Percentiles rank a stretch among this genome's conserved stretches.
Conservation (phyloP, 2,797 vertebrate species). For the Synaphobranchus kaupii region DNA sequence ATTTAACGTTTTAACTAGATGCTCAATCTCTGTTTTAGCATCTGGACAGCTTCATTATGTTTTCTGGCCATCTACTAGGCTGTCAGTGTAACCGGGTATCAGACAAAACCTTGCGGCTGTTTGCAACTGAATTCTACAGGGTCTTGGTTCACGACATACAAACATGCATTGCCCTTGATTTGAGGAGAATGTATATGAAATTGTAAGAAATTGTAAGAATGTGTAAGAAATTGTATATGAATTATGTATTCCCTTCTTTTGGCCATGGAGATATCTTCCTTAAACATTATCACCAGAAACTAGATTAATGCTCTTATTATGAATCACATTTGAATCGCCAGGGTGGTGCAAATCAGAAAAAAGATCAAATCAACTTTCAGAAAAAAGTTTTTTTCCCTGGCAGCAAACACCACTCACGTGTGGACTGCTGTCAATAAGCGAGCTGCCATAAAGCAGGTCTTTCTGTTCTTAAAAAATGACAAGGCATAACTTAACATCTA, state of each 20-base stretch:
- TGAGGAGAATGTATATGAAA: background rate
- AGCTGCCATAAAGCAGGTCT: background rate
- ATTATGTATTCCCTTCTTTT: background rate
- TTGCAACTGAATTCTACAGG: background rate
- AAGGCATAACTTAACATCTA: background rate
- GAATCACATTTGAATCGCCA: too few relatives aligned
- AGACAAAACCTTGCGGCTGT: background rate
- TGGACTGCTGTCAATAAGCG: background rate
- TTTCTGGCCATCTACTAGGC: background rate
- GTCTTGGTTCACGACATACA: background rate
- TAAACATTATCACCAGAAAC: background rate
- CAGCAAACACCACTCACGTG: background rate
- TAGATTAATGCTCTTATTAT: background rate
- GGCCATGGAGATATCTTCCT: background rate
- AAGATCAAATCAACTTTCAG: too few relatives aligned
- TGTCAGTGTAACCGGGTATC: background rate
- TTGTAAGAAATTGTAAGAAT: background rate
- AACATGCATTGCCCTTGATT: background rate
- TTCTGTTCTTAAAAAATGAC: background rate
- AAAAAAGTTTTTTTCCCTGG: background rate
- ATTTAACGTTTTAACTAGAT: background rate
- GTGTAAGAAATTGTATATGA: background rate
- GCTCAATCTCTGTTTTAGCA: background rate
- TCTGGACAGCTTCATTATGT: background rate
- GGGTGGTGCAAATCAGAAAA: background rate